Conservation (phyloP, 2,888 invertebrate species). For the Rhamnusium bicolor region DNA sequence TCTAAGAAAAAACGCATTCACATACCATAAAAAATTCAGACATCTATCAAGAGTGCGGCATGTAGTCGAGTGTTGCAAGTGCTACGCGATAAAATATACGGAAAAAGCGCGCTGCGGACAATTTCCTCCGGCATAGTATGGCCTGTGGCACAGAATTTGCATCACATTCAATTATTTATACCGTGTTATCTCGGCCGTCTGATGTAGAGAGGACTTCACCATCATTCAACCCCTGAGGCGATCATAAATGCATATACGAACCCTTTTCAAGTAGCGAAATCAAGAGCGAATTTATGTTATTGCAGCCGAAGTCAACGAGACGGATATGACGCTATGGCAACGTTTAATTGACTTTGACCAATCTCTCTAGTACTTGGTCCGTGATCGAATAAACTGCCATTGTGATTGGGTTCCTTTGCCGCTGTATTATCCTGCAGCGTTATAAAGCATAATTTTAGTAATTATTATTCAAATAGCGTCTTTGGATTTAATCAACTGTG, state of each 20-base stretch:
- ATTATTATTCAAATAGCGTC: constrained; percentile 14
- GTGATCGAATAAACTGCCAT: constrained; percentile 5
- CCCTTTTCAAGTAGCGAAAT: background rate
- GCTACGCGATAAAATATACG: background rate
- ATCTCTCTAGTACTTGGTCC: background rate
- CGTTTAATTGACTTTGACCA: background rate
- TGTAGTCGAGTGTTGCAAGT: background rate
- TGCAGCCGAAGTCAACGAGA: background rate
- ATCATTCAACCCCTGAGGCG: background rate
- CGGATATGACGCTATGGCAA: background rate
- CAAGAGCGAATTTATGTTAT: background rate
- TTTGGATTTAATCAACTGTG: constrained; percentile 20
- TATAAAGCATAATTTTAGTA: constrained; percentile 8
- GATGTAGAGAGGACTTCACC: background rate
- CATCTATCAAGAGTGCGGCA: too few relatives aligned
- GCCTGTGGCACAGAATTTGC: background rate
- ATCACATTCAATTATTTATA: background rate
- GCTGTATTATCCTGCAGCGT: background rate
- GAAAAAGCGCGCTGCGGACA: background rate
- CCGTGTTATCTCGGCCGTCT: background rate
- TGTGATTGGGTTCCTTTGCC: constrained; percentile 6
- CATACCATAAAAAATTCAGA: background rate
- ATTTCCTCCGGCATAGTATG: background rate
- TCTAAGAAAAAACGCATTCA: background rate
- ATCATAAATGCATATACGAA: background rate